Evolutionary conservation across 2,797 vertebrate genomes (phyloP).

Genomic region (Pipistrellus kuhlii): DNA sequence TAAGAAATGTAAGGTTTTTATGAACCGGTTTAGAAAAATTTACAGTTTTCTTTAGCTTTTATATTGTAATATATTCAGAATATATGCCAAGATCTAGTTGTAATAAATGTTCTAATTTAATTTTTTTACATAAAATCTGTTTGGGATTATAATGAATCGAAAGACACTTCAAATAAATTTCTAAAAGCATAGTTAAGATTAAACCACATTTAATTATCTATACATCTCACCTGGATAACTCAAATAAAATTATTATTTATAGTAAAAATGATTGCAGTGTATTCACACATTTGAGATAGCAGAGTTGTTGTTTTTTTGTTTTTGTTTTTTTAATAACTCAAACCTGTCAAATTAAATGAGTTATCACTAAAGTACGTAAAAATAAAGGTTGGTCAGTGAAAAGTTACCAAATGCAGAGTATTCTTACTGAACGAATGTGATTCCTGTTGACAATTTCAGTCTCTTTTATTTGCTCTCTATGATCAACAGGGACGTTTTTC

Average conservation of each 20-base stretch:
- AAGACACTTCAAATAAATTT: slow-evolving; percentile 6
- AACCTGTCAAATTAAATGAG: slow-evolving; percentile 36
- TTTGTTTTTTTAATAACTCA: background rate
- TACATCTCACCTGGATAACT: background rate
- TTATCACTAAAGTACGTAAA: slow-evolving; percentile 38
- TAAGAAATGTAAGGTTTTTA: background rate
- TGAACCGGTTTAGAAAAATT: slow-evolving; percentile 29
- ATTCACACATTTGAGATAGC: background rate
- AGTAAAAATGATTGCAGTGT: background rate
- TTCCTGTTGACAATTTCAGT: slow-evolving; percentile 56
- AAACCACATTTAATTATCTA: background rate
- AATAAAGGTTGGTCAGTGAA: background rate
- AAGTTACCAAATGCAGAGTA: background rate
- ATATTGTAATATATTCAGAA: slow-evolving; percentile 39
- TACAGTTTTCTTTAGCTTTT: background rate
- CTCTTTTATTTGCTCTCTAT: slow-evolving; percentile 61
- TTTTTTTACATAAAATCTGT: background rate
- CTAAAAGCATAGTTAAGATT: background rate
- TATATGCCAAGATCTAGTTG: background rate
- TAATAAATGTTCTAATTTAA: slow-evolving; percentile 23
- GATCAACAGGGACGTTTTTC: slow-evolving; percentile 57
- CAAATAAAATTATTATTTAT: background rate
- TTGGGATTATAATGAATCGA: slow-evolving; percentile 23
- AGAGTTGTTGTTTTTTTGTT: background rate
- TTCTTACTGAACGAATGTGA: slow-evolving; percentile 4